phyloP scores from a whole-genome alignment of 2,888 invertebrate genomes.

The Acleris cristana region DNA sequence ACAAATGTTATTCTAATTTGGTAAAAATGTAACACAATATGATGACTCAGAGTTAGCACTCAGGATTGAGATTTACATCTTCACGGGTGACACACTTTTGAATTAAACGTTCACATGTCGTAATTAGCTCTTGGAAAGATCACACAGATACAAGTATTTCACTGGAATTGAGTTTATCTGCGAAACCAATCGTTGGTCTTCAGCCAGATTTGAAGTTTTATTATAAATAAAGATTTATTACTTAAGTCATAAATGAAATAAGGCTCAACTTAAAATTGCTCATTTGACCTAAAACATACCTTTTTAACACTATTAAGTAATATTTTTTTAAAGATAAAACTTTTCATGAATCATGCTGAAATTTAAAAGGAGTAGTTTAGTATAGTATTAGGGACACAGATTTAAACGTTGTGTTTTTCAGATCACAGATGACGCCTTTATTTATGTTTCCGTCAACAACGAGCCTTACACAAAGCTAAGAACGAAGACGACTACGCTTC shows the following conservation, averaged over 20 bases:
- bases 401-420: no score
- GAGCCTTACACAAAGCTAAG: no score
- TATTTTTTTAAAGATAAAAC: no score
- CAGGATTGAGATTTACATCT: not conserved
- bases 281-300: not conserved
- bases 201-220: constrained; percentile 1
- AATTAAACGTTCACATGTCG: constrained; percentile 3
- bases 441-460: no score
- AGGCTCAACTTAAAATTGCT: not conserved
- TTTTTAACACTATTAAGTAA: no score
- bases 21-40: not conserved
- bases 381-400: no score
- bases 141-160: not conserved
- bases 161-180: constrained; percentile 11
- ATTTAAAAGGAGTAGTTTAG: no score
- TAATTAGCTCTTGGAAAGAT: constrained; percentile 14
- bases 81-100: not conserved
- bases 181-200: constrained; percentile 2
- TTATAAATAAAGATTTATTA: not conserved
- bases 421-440: no score
- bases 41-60: not conserved
- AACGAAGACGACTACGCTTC: no score
- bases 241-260: not conserved
- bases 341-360: no score
- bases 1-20: not conserved